Evolutionary conservation across 2,797 vertebrate genomes (phyloP).

Genomic region (Tolypeutes matacus): DNA sequence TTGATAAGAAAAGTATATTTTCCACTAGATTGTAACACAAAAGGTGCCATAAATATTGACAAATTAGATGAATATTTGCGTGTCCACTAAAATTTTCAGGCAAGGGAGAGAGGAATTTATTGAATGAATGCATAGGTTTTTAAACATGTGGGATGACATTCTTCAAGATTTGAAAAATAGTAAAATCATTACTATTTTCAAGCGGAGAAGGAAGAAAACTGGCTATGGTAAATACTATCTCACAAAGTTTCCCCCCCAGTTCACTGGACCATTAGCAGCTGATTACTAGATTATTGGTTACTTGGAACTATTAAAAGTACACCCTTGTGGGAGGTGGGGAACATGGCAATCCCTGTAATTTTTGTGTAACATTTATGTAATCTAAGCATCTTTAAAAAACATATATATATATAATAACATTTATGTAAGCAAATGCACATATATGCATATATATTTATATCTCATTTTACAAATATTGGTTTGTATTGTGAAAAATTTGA

Average conservation of each 20-base stretch:
- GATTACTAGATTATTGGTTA: not conserved
- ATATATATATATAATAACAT: too few species aligned
- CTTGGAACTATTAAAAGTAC: not conserved
- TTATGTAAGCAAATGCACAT: too few species aligned
- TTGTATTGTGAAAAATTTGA: too few species aligned
- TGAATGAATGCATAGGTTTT: not conserved
- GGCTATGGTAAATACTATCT: not conserved
- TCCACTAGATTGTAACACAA: not conserved
- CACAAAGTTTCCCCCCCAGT: not conserved
- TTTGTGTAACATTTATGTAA: too few species aligned
- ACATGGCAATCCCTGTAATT: too few species aligned
- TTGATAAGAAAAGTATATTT: slow-evolving; percentile 52
- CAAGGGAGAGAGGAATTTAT: not conserved
- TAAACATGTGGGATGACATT: not conserved
- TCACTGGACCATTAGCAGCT: not conserved
- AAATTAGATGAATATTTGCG: not conserved
- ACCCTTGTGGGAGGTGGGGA: too few species aligned
- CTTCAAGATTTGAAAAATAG: slow-evolving; percentile 24
- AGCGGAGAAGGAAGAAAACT: slow-evolving; percentile 44
- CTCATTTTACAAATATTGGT: too few species aligned
- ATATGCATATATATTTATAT: too few species aligned
- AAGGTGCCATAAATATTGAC: not conserved
- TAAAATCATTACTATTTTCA: not conserved
- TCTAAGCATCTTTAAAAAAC: too few species aligned
- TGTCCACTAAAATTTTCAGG: not conserved